A percentile compares a stretch with the other conserved stretches of the same genome.
These are phyloP conservation scores for Sicus ferrugineus DNA, from an alignment of 2,888 invertebrate genomes.

Conservation along the genomic window DNA sequence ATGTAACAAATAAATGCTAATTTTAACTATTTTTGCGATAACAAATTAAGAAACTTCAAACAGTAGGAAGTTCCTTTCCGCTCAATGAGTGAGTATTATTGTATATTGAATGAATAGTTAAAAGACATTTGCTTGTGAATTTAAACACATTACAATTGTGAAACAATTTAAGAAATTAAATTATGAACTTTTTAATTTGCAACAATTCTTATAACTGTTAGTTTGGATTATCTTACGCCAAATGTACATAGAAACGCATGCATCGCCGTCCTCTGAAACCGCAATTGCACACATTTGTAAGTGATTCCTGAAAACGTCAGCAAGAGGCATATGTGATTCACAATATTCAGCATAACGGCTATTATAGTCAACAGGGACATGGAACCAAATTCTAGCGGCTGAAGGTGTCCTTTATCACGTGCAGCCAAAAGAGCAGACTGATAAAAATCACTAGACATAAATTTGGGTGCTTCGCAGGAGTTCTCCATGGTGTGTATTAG, in stretches of 20 bases:
- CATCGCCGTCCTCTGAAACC: constrained; percentile 56
- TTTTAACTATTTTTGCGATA: too few species aligned
- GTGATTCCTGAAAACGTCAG: constrained; percentile 46
- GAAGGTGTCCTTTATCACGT: neutral
- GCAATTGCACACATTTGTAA: constrained; percentile 52
- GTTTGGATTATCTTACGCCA: constrained; percentile 50
- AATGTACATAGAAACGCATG: constrained; percentile 61
- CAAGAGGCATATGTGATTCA: constrained; percentile 47
- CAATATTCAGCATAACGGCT: constrained; percentile 37
- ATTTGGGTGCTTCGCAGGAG: constrained; percentile 18
- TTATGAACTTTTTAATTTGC: too few species aligned
- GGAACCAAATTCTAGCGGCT: neutral
- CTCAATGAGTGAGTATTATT: too few species aligned
- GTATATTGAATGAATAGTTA: too few species aligned
- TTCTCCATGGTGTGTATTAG: constrained; percentile 7
- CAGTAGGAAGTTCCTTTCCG: too few species aligned
- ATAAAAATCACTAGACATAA: constrained; percentile 1
- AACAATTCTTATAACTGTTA: neutral
- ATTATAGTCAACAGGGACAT: neutral
- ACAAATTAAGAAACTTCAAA: too few species aligned
- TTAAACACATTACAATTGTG: too few species aligned
- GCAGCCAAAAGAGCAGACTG: constrained; percentile 1
- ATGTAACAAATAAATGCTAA: neutral
- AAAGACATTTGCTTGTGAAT: too few species aligned
- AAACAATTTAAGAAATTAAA: too few species aligned